Percentiles rank a stretch among this genome's conserved stretches.
These are phyloP conservation scores for Drosophila putrida DNA, from an alignment of 2,888 invertebrate species.

Conservation along the genomic window DNA sequence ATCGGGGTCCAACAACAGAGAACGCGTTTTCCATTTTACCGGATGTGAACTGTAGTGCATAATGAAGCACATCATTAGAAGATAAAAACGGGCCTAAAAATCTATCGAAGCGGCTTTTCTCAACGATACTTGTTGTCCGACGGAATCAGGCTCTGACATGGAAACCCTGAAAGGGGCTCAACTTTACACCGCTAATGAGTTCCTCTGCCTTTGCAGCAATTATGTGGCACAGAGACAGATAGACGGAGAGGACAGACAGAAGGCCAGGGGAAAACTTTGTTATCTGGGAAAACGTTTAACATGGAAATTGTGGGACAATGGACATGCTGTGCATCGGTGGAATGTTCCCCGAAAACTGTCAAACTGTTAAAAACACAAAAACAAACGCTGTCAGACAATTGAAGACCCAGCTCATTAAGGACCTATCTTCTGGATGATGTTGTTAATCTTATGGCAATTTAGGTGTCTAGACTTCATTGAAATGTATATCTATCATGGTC, in stretches of 20 bases:
- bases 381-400: slow-evolving; percentile 33
- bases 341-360: slow-evolving; percentile 64
- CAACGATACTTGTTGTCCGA: neutral
- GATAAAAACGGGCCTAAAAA: slow-evolving; percentile 66
- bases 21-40: slow-evolving; percentile 16
- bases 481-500: slow-evolving; percentile 28
- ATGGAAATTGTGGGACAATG: slow-evolving; percentile 32
- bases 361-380: slow-evolving; percentile 48
- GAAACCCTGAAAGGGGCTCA: slow-evolving; percentile 20
- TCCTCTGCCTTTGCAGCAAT: slow-evolving; percentile 63
- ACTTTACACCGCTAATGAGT: slow-evolving; percentile 73
- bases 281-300: slow-evolving; percentile 60
- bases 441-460: slow-evolving; percentile 29
- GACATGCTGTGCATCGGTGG: slow-evolving; percentile 18
- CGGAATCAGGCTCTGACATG: slow-evolving; percentile 5
- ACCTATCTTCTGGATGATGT: neutral
- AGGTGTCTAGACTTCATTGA: slow-evolving; percentile 72
- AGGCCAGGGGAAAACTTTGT: slow-evolving; percentile 33
- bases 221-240: slow-evolving; percentile 49
- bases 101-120: slow-evolving; percentile 63
- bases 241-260: neutral
- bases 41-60: slow-evolving; percentile 43
- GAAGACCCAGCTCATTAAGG: slow-evolving; percentile 58
- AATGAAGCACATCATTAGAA: slow-evolving; percentile 70
- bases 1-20: slow-evolving; percentile 8